Evolutionary conservation across 2,888 invertebrate genomes (phyloP).

Genomic region (Coleophora deauratella): DNA sequence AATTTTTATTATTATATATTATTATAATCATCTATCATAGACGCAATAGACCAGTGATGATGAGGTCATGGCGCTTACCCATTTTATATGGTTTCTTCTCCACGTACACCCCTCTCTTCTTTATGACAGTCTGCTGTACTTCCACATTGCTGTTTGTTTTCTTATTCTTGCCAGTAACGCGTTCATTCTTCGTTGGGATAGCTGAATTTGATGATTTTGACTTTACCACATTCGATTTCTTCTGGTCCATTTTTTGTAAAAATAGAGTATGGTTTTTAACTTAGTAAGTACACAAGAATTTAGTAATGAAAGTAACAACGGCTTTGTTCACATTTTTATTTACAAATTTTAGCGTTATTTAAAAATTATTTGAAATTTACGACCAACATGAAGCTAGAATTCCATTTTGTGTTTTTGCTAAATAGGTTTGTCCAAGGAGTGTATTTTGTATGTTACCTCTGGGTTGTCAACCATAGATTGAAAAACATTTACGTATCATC

Average conservation of each 20-base stretch:
- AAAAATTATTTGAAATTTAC: too few relatives aligned
- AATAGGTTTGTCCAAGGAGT: too few relatives aligned
- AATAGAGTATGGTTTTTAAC: background rate
- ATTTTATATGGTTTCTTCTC: constrained; percentile 29
- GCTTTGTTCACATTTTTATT: too few relatives aligned
- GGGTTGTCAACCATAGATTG: too few relatives aligned
- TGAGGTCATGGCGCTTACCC: background rate
- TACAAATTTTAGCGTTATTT: too few relatives aligned
- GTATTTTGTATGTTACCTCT: too few relatives aligned
- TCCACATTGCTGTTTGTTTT: constrained; percentile 31
- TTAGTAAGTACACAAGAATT: background rate
- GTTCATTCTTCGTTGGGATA: constrained; percentile 14
- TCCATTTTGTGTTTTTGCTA: background rate
- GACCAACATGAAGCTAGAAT: constrained; percentile 1
- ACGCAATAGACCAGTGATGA: too few relatives aligned
- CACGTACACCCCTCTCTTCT: constrained; percentile 48
- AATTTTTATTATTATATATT: too few relatives aligned
- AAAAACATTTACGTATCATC: too few relatives aligned
- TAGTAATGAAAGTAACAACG: too few relatives aligned
- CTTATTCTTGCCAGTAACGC: constrained; percentile 17
- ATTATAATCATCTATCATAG: too few relatives aligned
- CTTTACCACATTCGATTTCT: constrained; percentile 27
- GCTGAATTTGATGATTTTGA: constrained; percentile 40
- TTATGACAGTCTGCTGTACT: constrained; percentile 24
- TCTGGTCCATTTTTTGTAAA: constrained; percentile 21